A percentile compares a stretch with the other conserved stretches of the same genome.
phyloP scores from a whole-genome alignment of 2,797 vertebrate genomes.

The Yasuhikotakia modesta region DNA sequence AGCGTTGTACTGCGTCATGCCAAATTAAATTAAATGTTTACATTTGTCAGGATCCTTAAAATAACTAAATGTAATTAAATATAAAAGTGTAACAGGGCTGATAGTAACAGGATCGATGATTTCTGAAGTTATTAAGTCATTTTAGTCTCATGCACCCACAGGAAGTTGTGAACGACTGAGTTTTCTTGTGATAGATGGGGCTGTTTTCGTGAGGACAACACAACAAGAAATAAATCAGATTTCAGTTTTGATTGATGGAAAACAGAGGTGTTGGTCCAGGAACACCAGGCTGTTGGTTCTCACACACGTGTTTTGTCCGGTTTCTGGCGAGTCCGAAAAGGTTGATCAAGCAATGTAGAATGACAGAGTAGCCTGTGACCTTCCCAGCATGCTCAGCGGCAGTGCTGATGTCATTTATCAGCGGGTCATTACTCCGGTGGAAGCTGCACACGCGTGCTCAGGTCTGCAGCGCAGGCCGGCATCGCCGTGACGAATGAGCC shows the following conservation, averaged over 20 bases:
- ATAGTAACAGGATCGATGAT: no score
- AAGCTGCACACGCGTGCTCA: conserved; percentile 64
- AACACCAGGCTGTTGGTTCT: neutral
- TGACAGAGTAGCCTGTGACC: conserved; percentile 77
- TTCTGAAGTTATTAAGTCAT: no score
- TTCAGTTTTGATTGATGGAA: neutral
- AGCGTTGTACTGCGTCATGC: no score
- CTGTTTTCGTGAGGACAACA: neutral
- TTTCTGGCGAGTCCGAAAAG: conserved; percentile 23
- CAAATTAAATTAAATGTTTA: neutral
- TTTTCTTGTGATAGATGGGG: neutral
- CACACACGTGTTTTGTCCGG: conserved; percentile 39
- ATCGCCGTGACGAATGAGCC: conserved; percentile 85
- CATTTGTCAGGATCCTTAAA: no score
- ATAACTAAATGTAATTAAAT: no score
- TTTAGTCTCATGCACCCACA: neutral
- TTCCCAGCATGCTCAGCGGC: conserved; percentile 74
- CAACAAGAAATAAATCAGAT: neutral
- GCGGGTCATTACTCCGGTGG: conserved; percentile 88
- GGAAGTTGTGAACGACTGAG: neutral
- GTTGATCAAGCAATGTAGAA: conserved; percentile 59
- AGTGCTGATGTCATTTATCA: conserved; percentile 81
- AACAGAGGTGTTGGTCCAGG: conserved; percentile 14
- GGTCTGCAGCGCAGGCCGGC: conserved; percentile 49
- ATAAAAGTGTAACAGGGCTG: no score